phyloP scores from a whole-genome alignment of 2,888 invertebrate species.

The Argyresthia albistria region DNA sequence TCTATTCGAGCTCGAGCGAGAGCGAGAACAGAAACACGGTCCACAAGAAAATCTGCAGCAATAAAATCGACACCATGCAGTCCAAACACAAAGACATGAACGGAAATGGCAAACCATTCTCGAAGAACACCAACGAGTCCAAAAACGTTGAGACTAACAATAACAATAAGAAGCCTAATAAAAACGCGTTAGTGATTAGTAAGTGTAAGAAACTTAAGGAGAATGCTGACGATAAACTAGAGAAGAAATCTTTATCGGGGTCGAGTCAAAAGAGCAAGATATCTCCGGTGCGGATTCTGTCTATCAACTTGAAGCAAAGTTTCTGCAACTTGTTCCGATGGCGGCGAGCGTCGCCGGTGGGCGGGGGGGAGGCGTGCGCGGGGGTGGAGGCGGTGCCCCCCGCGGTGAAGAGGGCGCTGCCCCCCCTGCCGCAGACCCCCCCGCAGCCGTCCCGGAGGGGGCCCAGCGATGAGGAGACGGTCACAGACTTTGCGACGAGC shows the following conservation, averaged over 20 bases:
- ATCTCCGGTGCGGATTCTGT: slow-evolving; percentile 76
- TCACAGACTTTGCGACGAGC: slow-evolving; percentile 90
- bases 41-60: slow-evolving; percentile 57
- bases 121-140: slow-evolving; percentile 45
- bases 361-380: slow-evolving; percentile 30
- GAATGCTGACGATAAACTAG: slow-evolving; percentile 55
- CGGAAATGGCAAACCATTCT: slow-evolving; percentile 27
- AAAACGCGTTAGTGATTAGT: slow-evolving; percentile 72
- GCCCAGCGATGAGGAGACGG: slow-evolving; percentile 56
- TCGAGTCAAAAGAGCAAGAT: slow-evolving; percentile 70
- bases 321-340: slow-evolving; percentile 89
- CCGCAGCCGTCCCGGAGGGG: slow-evolving; percentile 28
- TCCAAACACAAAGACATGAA: slow-evolving; percentile 36
- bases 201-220: slow-evolving; percentile 75
- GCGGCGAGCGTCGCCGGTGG: slow-evolving; percentile 33
- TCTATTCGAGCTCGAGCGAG: slow-evolving; percentile 84
- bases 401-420: slow-evolving; percentile 50
- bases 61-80: slow-evolving; percentile 46
- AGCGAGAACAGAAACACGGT: slow-evolving; percentile 67
- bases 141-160: slow-evolving; percentile 54
- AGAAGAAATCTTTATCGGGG: slow-evolving; percentile 29
- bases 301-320: slow-evolving; percentile 85
- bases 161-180: slow-evolving; percentile 56
- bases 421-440: slow-evolving; percentile 62
- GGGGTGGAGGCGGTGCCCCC: slow-evolving; percentile 42